Percentiles rank a stretch among this genome's conserved stretches.
Evolutionary conservation across 2,797 vertebrate species (phyloP).

Genomic region (Sebastes variabilis): DNA sequence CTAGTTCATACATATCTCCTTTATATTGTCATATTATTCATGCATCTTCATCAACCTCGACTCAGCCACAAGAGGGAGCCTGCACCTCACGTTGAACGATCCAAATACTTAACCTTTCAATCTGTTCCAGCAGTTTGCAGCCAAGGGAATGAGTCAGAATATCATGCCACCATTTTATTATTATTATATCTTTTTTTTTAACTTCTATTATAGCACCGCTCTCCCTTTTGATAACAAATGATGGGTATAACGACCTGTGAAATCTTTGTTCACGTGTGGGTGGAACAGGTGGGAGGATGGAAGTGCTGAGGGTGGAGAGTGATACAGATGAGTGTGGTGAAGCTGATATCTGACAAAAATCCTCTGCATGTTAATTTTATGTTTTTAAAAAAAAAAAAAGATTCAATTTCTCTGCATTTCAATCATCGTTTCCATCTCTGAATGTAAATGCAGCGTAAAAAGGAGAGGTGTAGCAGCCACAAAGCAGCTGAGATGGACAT

Average conservation of each 20-base stretch:
- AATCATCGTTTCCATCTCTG: neutral
- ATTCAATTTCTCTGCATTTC: neutral
- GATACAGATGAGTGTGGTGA: conserved; percentile 51
- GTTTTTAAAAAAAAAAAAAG: neutral
- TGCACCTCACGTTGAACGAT: neutral
- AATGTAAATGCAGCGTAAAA: neutral
- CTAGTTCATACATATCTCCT: neutral
- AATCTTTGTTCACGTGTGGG: conserved; percentile 58
- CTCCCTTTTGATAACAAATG: conserved; percentile 57
- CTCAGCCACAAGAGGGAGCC: conserved; percentile 60
- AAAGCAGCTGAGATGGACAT: conserved; percentile 33
- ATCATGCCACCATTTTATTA: conserved; percentile 63
- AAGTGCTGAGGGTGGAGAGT: conserved; percentile 54
- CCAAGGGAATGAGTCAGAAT: conserved; percentile 75
- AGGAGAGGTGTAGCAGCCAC: conserved; percentile 8
- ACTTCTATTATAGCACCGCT: conserved; percentile 48
- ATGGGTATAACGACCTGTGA: conserved; percentile 53
- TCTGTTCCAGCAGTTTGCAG: conserved; percentile 62
- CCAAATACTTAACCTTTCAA: conserved; percentile 38
- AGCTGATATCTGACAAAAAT: conserved; percentile 31
- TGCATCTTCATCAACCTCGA: neutral
- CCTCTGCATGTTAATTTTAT: conserved; percentile 41
- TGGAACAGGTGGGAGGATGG: conserved; percentile 66
- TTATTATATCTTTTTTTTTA: neutral
- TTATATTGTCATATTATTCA: neutral